These are phyloP conservation scores for Aporophyla nigra DNA, from an alignment of 2,888 invertebrate genomes.

Conservation along the genomic window DNA sequence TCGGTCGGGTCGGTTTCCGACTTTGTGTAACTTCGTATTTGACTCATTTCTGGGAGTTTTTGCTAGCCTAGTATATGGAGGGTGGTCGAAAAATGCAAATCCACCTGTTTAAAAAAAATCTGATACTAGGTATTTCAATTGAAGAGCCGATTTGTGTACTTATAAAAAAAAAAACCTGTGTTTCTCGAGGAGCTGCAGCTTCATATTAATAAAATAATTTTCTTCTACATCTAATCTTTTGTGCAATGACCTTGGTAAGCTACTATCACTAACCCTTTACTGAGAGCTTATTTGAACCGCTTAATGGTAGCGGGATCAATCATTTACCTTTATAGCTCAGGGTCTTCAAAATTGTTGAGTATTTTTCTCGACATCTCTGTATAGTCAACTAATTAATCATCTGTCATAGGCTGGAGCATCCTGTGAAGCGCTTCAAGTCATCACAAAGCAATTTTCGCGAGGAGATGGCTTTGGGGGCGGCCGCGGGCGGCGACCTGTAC, in stretches of 20 bases:
- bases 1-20: too few relatives aligned
- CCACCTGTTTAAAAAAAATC: too few relatives aligned
- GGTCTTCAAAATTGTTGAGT: too few relatives aligned
- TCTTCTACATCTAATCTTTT: neutral
- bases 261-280: neutral
- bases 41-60: too few relatives aligned
- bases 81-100: too few relatives aligned
- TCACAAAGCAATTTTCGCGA: constrained; percentile 85
- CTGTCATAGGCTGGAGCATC: constrained; percentile 94
- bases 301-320: neutral
- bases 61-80: too few relatives aligned
- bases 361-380: neutral
- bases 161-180: too few relatives aligned
- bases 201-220: neutral
- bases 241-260: neutral
- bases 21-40: too few relatives aligned
- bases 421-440: constrained; percentile 96
- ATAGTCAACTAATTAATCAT: neutral
- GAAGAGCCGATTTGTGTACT: too few relatives aligned
- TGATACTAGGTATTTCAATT: too few relatives aligned
- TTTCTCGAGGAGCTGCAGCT: too few relatives aligned
- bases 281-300: neutral
- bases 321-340: neutral
- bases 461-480: constrained; percentile 80
- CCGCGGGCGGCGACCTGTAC: constrained; percentile 89